Base-by-base conservation (phyloP, 1,140 invertebrate species). In the Caerostris extrusa region DNA sequence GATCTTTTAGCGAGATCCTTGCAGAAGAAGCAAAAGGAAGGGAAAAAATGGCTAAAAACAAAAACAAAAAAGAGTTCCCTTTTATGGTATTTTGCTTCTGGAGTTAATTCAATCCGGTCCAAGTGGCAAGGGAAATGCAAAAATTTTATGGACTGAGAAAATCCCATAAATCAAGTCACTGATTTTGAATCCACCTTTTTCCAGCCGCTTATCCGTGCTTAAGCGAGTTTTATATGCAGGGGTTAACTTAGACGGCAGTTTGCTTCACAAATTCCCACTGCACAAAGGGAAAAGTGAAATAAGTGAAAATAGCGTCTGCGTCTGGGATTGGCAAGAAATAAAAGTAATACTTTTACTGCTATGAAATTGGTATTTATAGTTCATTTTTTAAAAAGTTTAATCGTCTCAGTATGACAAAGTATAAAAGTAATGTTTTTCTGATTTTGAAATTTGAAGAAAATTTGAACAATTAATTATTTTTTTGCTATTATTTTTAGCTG, bases 61-160 rank as follows among this genome's bases (percentile, higher is more conserved):
- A 83, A 69, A 3, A 55, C 7, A n/a, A 85, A 69, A 92, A 5
- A 6, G 34, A 34, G 34, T 85, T 56, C 90, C 34, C 60, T 67
- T 91, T 92, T 92, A 92, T 92, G 82, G 34, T 92, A 92, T 85
- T 92, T 85, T 85, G 58, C 61, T 77, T 60, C 77, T 55, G 5
- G 34, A 92, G 90, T 92, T 92, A 92, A 92, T 92, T 92, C 90
- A 92, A 85, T 92, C 50, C 90, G 90, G 81, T 92, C 77, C 81
- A 85, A 92, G 8, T 92, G 90, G 58, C 61, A 85, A 58, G 69
- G 81, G 81, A 92, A 92, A 92, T 81, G 90, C 90, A 92, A 69
- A 83, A 85, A 92, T 92, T 92, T 92, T 92, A 92, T 92, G 90
- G 90, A 85, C 90, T 92, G 90, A 92, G 90, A 92, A 85, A 92